These are phyloP conservation scores for Lutraria lutraria DNA, from an alignment of 2,888 invertebrate species.

Conservation along the genomic window DNA sequence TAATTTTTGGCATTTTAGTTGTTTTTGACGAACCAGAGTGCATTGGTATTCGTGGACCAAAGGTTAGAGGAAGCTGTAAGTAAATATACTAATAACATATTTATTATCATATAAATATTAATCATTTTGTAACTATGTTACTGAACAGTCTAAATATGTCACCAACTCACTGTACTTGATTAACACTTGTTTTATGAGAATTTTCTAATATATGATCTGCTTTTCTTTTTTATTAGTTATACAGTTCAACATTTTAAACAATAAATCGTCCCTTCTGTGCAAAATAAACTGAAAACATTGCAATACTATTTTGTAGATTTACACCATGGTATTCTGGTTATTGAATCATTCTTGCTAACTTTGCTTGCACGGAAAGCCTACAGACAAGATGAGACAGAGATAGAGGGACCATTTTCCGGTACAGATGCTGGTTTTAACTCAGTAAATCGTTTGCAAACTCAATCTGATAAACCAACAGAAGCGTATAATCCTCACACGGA, in stretches of 20 bases:
- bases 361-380: constrained; percentile 68
- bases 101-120: too few relatives aligned
- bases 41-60: constrained; percentile 60
- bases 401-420: constrained; percentile 11
- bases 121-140: background rate
- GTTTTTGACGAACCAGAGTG: constrained; percentile 65
- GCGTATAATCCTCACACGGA: background rate
- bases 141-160: background rate
- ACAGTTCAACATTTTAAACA: too few relatives aligned
- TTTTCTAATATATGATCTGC: background rate
- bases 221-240: too few relatives aligned
- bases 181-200: background rate
- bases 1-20: constrained; percentile 63
- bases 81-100: background rate
- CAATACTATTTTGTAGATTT: constrained; percentile 51
- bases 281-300: background rate
- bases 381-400: constrained; percentile 39
- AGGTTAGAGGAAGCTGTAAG: constrained; percentile 70
- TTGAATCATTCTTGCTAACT: constrained; percentile 62
- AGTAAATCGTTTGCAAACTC: background rate
- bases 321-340: constrained; percentile 62
- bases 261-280: background rate
- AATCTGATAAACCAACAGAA: background rate
- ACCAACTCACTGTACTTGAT: background rate
- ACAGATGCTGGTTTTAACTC: constrained; percentile 20